Base-by-base conservation (phyloP, 2,888 invertebrate genomes). In the Micropterix aruncella region DNA sequence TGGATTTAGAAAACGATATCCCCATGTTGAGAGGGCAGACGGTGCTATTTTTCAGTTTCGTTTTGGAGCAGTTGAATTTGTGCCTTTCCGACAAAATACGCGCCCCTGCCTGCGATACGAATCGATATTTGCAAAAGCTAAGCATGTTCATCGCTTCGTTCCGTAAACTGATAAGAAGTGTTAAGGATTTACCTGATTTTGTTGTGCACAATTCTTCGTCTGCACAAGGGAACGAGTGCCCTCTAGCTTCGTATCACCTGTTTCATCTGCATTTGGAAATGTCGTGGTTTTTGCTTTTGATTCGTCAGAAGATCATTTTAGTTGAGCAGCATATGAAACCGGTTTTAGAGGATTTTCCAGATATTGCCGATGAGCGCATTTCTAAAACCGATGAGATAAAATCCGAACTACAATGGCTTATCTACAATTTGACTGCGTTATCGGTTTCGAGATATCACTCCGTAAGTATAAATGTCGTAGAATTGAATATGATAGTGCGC, bases 261-360 rank as follows among this genome's bases (percentile, higher is more conserved):
- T 70, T 66, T 46, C 73, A 73, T 52, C 49, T 63, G 41, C 65
- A 70, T 48, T 51, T 72, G 46, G 72, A 73, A 46, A 50, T 72
- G 27, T 55, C 65, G 17, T 73, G 73, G 72, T 54, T 63, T 37
- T 37, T 17, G 9, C 36, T 15, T 18, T 51, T 61, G 7, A 45
- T 57, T 16, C 52, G 57, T n/a, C n/a, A n/a, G n/a, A n/a, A n/a
- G n/a, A n/a, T n/a, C n/a, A n/a, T n/a, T n/a, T n/a, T n/a, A n/a
- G n/a, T n/a, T n/a, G n/a, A n/a, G n/a, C n/a, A n/a, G n/a, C n/a
- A n/a, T n/a, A n/a, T n/a, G n/a, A n/a, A n/a, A n/a, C n/a, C n/a
- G n/a, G n/a, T n/a, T n/a, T n/a, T n/a, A n/a, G n/a, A n/a, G n/a
- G n/a, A n/a, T n/a, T n/a, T n/a, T n/a, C n/a, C n/a, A n/a, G n/a